phyloP scores from a whole-genome alignment of 2,888 invertebrate species.

The Megaustenia siamemsis region DNA sequence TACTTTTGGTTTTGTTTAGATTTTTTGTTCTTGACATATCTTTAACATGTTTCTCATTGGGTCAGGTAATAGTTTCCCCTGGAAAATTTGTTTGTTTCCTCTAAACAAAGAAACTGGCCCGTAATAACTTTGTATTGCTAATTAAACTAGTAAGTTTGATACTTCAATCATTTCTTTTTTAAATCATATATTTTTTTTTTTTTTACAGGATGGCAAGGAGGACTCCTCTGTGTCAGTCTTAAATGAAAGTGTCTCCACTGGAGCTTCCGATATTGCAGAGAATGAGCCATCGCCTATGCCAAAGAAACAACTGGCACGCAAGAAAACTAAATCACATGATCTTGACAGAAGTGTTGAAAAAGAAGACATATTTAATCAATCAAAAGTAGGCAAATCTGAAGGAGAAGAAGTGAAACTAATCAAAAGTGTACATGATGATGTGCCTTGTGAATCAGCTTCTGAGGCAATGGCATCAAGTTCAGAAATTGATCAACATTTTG shows the following conservation, averaged over 20 bases:
- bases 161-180: no score
- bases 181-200: background rate
- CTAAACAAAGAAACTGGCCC: no score
- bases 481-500: slow-evolving; percentile 48
- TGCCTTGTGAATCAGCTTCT: slow-evolving; percentile 42
- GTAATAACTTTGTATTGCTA: no score
- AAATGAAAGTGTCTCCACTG: background rate
- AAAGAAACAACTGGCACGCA: background rate
- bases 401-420: background rate
- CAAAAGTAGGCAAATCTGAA: background rate
- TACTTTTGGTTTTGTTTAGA: no score
- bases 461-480: slow-evolving; percentile 48
- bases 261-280: background rate
- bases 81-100: no score
- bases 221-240: background rate
- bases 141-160: no score
- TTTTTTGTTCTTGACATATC: no score
- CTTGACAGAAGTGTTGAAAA: background rate
- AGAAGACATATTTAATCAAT: background rate
- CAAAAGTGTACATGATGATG: background rate
- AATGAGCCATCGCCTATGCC: background rate
- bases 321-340: slow-evolving; percentile 10
- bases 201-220: background rate
- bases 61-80: no score
- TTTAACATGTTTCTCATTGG: no score